Evolutionary conservation across 2,888 invertebrate genomes (phyloP), one percentile per base, ranked within the genome.

Genomic region (Xestia sexstrigata): DNA sequence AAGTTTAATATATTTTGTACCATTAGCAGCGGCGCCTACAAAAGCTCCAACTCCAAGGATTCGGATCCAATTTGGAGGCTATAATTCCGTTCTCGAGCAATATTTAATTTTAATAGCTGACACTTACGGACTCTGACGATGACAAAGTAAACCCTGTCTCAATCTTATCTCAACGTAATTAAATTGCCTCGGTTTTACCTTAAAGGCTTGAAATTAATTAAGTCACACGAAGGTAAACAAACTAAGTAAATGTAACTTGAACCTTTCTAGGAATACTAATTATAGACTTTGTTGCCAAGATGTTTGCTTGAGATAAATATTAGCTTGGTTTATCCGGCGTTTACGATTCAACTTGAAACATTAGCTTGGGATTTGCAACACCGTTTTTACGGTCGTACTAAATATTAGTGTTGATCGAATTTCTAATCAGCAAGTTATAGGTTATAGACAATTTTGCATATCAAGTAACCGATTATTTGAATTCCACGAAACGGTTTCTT

Each of bases 311-410:
- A 87, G 87, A 89, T 89, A 89, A 88, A 76, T 77, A 67, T 85
- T 88, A 88, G 80, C 86, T 87, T 76, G 80, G 78, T 78, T 84
- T 83, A 87, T 86, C 75, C 81, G 73, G 76, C 68, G 77, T 89
- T 90, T 89, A 89, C 80, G 89, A 89, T 84, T 78, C 82, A 80
- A 67, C 79, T 81, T 81, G 84, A 81, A 84, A 82, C 74, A 70
- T 77, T 74, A 80, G 67, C 58, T 26, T 42, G 72, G 80, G 79
- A 78, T 78, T 88, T 82, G 81, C 75, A 65, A 78, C 67, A 70
- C 74, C 81, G 78, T 78, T 87, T 87, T 88, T 81, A 87, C 67
- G 85, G 82, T 74, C 62, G 74, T 45, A 78, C 62, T 86, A 77
- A 85, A 88, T 86, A 80, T 84, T 86, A 45, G 77, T 63, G 65